Percentiles rank a stretch among this genome's conserved stretches.
Evolutionary conservation across 2,888 invertebrate genomes (phyloP).

Genomic region (Sthenelais limicola): DNA sequence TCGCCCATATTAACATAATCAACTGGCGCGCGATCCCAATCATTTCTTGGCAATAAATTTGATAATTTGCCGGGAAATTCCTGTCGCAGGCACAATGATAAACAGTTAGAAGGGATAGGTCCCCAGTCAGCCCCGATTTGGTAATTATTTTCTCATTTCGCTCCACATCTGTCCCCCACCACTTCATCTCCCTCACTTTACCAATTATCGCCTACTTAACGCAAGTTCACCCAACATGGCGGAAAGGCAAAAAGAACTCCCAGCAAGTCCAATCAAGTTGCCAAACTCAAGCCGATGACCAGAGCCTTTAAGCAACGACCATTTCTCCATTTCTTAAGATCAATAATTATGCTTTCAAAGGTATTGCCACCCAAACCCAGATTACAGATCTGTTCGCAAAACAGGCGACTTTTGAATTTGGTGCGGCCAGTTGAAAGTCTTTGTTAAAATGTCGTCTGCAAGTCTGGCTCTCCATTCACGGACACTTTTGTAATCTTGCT

Average conservation of each 20-base stretch:
- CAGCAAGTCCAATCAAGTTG: too few relatives aligned
- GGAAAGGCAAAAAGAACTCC: too few relatives aligned
- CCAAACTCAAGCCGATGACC: too few relatives aligned
- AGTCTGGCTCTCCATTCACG: constrained; percentile 11
- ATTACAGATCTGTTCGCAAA: too few relatives aligned
- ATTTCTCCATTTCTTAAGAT: too few relatives aligned
- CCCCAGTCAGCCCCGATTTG: constrained; percentile 19
- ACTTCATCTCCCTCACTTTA: constrained; percentile 1
- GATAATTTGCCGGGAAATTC: constrained; percentile 35
- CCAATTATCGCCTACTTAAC: constrained; percentile 35
- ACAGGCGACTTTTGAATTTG: constrained; percentile 23
- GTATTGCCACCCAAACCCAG: too few relatives aligned
- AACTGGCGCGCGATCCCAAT: constrained; percentile 14
- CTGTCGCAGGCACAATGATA: constrained; percentile 1
- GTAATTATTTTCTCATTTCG: constrained; percentile 39
- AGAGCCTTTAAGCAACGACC: too few relatives aligned
- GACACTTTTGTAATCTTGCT: too few relatives aligned
- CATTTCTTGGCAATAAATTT: constrained; percentile 27
- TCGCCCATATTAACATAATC: constrained; percentile 21
- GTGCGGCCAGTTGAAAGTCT: constrained; percentile 10
- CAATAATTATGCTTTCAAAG: too few relatives aligned
- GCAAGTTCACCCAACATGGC: constrained; percentile 28
- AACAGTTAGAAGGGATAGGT: constrained; percentile 11
- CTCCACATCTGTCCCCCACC: constrained; percentile 25
- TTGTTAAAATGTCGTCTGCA: constrained; percentile 20